phyloP scores from a whole-genome alignment of 2,888 invertebrate genomes.

The Thereva nobilitata region DNA sequence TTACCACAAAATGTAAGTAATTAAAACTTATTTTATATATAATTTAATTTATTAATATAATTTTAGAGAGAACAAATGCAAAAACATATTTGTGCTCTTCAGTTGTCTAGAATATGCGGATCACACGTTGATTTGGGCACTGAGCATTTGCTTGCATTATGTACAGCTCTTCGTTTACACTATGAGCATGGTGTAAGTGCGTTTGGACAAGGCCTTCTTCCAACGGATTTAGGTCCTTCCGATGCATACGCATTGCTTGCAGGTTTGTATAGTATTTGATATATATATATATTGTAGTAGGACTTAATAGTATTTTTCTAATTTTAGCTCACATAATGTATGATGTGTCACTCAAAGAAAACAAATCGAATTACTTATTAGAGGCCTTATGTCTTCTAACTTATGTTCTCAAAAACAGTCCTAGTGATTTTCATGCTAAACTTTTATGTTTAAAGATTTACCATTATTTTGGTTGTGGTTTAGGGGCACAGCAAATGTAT shows the following conservation, averaged over 20 bases:
- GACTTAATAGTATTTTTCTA: not conserved
- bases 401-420: slow-evolving; percentile 73
- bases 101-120: slow-evolving; percentile 75
- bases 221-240: slow-evolving; percentile 73
- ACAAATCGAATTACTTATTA: slow-evolving; percentile 63
- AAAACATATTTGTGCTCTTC: slow-evolving; percentile 77
- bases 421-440: slow-evolving; percentile 88
- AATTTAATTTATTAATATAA: slow-evolving; percentile 24
- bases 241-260: slow-evolving; percentile 83
- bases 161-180: slow-evolving; percentile 66
- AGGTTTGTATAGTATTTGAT: slow-evolving; percentile 52
- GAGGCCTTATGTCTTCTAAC: slow-evolving; percentile 74
- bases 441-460: slow-evolving; percentile 81
- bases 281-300: not conserved
- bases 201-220: slow-evolving; percentile 63
- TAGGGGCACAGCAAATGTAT: slow-evolving; percentile 75
- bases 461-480: slow-evolving; percentile 72
- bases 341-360: slow-evolving; percentile 61
- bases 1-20: slow-evolving; percentile 66
- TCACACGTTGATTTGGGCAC: slow-evolving; percentile 63
- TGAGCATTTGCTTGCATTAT: slow-evolving; percentile 64
- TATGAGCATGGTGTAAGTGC: slow-evolving; percentile 67
- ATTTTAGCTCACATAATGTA: slow-evolving; percentile 56
- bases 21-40: not conserved
- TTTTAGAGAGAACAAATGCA: slow-evolving; percentile 75